Evolutionary conservation across 2,797 vertebrate genomes (phyloP).

Genomic region (Malacoctenus gilli): DNA sequence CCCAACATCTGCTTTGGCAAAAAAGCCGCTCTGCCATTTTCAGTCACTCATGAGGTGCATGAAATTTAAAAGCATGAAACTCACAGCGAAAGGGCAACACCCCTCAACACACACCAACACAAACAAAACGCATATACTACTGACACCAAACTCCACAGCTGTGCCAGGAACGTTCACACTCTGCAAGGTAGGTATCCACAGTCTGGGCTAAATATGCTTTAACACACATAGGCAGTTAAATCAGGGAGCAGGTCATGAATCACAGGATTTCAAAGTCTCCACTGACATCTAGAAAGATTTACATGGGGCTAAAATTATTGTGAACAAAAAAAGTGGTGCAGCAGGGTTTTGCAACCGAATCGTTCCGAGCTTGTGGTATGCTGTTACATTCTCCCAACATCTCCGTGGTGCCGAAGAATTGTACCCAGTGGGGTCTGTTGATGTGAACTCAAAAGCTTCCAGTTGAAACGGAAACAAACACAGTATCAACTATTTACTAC

Average conservation of each 20-base stretch:
- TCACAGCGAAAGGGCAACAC: not conserved
- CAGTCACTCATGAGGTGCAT: no score
- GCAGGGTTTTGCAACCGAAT: slow-evolving; percentile 17
- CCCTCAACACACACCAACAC: slow-evolving; percentile 19
- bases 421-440: slow-evolving; percentile 9
- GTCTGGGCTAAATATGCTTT: slow-evolving; percentile 28
- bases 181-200: slow-evolving; percentile 26
- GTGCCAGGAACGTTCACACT: slow-evolving; percentile 58
- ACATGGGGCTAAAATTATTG: slow-evolving; percentile 7
- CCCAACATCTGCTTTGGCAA: no score
- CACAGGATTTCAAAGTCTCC: slow-evolving; percentile 16
- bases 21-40: no score
- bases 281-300: slow-evolving; percentile 12
- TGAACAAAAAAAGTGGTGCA: slow-evolving; percentile 1
- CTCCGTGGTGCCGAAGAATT: not conserved
- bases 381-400: slow-evolving; percentile 8
- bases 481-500: no score
- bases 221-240: slow-evolving; percentile 24
- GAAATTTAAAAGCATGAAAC: no score
- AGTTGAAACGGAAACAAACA: no score
- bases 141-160: slow-evolving; percentile 50
- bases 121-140: slow-evolving; percentile 18
- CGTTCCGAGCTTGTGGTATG: no score
- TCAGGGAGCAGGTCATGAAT: slow-evolving; percentile 24
- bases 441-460: slow-evolving; percentile 1